Percentiles rank a stretch among this genome's conserved stretches.
Evolutionary conservation across 2,113 vertebrate species (phyloP).

Genomic region (Tachysurus vachellii): DNA sequence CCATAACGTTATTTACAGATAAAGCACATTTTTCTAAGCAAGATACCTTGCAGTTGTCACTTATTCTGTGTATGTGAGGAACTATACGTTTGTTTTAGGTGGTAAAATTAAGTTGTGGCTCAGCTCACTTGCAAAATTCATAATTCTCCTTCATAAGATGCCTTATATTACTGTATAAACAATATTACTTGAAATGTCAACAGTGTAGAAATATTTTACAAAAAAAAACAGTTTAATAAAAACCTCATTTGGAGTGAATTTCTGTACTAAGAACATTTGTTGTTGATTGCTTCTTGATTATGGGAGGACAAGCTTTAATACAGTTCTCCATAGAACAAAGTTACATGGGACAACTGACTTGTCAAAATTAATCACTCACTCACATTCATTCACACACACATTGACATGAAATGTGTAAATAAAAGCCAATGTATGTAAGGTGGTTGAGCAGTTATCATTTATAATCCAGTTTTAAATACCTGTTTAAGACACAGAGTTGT

Average conservation of each 20-base stretch:
- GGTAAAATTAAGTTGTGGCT: slow-evolving; percentile 35
- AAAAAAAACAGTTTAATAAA: slow-evolving; percentile 53
- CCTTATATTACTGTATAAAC: slow-evolving; percentile 31
- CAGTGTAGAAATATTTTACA: slow-evolving; percentile 53
- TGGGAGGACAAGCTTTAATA: slow-evolving; percentile 23
- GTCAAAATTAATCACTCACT: background rate
- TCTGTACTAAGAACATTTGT: slow-evolving; percentile 45
- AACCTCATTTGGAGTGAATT: slow-evolving; percentile 43
- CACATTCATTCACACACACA: background rate
- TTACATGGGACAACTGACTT: slow-evolving; percentile 37
- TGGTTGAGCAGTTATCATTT: slow-evolving; percentile 21
- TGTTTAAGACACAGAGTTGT: background rate
- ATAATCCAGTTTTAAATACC: background rate
- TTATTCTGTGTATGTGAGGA: slow-evolving; percentile 11
- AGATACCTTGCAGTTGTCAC: background rate
- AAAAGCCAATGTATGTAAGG: background rate
- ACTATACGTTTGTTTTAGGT: slow-evolving; percentile 22
- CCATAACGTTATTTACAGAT: background rate
- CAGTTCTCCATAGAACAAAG: slow-evolving; percentile 37
- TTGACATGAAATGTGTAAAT: slow-evolving; percentile 31
- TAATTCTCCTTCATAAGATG: slow-evolving; percentile 20
- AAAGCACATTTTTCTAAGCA: background rate
- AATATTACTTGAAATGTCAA: slow-evolving; percentile 30
- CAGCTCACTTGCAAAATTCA: slow-evolving; percentile 27
- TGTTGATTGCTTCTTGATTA: slow-evolving; percentile 37